These are phyloP conservation scores for Microtus richardsoni DNA, from an alignment of 2,113 vertebrate species.

Conservation along the genomic window DNA sequence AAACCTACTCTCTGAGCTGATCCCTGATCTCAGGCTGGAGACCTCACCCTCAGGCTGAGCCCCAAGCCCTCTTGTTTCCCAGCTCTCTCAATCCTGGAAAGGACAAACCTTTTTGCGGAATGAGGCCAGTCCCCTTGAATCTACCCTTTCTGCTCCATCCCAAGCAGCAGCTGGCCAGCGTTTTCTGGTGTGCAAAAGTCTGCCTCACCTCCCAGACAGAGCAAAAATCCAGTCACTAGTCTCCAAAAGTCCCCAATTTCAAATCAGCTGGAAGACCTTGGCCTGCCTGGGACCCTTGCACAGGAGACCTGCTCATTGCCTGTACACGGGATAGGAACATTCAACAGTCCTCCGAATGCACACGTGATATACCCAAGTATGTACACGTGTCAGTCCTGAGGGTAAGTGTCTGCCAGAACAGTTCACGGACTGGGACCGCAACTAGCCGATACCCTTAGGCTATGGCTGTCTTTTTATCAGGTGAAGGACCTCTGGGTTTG, in stretches of 20 bases:
- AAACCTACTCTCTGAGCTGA: neutral
- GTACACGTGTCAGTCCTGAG: neutral
- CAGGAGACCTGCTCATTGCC: neutral
- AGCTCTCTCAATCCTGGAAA: neutral
- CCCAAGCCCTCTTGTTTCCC: neutral
- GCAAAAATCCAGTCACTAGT: neutral
- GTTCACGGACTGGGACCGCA: too few relatives aligned
- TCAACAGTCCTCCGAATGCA: neutral
- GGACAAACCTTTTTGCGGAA: neutral
- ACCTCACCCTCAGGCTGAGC: neutral
- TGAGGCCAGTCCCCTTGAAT: neutral
- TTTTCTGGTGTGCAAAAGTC: neutral
- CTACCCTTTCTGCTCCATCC: neutral
- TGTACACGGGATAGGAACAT: accelerated
- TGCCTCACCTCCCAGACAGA: neutral
- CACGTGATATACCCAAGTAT: neutral
- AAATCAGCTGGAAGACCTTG: neutral
- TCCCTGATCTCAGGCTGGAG: neutral
- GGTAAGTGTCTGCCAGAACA: neutral
- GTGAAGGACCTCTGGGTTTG: neutral
- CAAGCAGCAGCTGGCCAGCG: neutral
- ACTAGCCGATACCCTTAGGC: accelerated
- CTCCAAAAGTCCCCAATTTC: neutral
- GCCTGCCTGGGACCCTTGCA: neutral
- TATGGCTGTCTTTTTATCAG: accelerated